Conservation (phyloP, 2,888 invertebrate genomes). For the Agrilus cyanescens region DNA sequence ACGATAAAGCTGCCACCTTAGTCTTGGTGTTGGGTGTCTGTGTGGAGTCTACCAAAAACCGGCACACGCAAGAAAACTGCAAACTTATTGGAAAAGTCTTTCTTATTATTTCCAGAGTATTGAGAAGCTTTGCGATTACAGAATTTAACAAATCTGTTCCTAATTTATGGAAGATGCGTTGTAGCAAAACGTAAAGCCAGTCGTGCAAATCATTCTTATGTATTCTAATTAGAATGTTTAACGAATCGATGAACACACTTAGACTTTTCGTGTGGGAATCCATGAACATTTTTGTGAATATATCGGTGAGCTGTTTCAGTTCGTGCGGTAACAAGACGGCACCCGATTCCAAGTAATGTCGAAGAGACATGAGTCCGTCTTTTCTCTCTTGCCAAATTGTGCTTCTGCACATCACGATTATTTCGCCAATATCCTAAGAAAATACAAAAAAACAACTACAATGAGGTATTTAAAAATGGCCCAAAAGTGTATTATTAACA, state of each 20-base stretch:
- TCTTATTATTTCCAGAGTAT: conserved; percentile 66
- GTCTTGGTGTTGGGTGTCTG: conserved; percentile 83
- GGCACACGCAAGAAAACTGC: conserved; percentile 55
- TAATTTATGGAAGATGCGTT: conserved; percentile 61
- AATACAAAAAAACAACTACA: conserved; percentile 6
- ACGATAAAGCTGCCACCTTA: conserved; percentile 63
- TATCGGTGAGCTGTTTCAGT: conserved; percentile 77
- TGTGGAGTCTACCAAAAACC: conserved; percentile 82
- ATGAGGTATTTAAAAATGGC: not conserved
- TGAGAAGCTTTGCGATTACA: conserved; percentile 80
- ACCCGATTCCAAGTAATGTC: conserved; percentile 61
- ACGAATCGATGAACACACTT: conserved; percentile 83
- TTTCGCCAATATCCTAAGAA: conserved; percentile 66
- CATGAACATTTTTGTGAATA: conserved; percentile 94
- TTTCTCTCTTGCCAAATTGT: conserved; percentile 92
- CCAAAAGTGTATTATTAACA: no score
- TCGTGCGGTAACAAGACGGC: conserved; percentile 55
- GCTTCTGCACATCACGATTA: conserved; percentile 77
- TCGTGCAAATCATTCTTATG: conserved; percentile 82
- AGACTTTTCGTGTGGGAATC: conserved; percentile 93
- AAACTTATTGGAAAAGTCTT: conserved; percentile 55
- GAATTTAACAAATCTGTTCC: conserved; percentile 87
- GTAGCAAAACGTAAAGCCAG: conserved; percentile 84
- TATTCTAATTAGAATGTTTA: conserved; percentile 76
- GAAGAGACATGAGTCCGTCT: conserved; percentile 71